Evolutionary conservation across 92 coral and sea anemone genomes (phyloP), one percentile per base, ranked within the genome.

Genomic region (Heliopora coerulea): DNA sequence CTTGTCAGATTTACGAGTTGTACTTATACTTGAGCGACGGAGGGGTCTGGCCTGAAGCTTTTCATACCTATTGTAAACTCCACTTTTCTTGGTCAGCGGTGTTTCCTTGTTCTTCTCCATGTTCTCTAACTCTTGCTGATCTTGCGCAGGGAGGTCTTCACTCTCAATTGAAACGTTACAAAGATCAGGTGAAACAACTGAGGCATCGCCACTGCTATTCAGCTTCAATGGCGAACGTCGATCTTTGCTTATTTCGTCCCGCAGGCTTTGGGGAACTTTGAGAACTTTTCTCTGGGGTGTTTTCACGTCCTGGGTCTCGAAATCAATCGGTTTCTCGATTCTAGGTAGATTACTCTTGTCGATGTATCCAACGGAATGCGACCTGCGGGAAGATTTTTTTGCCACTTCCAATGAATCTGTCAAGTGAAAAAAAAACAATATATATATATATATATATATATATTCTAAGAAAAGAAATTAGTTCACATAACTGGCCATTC

Each of bases 1-100:
- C 54, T 54, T 70, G 78, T 93, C 98, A 0, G 98, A 93, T 72
- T 85, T 89, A 21, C 98, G 78, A 1, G 85, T 88, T 15, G 98
- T 83, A 10, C 95, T 83, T 32, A 93, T 90, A 62, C 98, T 93
- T 19, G 98, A 93, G 39, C 98, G 78, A 46, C 96, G 64, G 5
- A 83, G 52, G 3, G 90, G 88, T 18, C 88, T 86, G 50, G 92
- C 92, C 61, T 88, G 88, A 3, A 80, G 70, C 27, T 82, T 70
- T 1, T 42, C 30, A 70, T 70, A 70, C 26, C 25, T 70, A 31
- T 70, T 34, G 46, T 61, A 17, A 54, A 3, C 7, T 1, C 48
- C 62, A 35, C 63, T 35, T 0, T 48, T 56, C 13, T 59, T 34
- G n/a, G 59, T 46, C 24, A 48, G 11, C 14, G 77, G 77, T 3